Evolutionary conservation across 2,797 vertebrate genomes (phyloP).

Genomic region (Limnodromus scolopaceus): DNA sequence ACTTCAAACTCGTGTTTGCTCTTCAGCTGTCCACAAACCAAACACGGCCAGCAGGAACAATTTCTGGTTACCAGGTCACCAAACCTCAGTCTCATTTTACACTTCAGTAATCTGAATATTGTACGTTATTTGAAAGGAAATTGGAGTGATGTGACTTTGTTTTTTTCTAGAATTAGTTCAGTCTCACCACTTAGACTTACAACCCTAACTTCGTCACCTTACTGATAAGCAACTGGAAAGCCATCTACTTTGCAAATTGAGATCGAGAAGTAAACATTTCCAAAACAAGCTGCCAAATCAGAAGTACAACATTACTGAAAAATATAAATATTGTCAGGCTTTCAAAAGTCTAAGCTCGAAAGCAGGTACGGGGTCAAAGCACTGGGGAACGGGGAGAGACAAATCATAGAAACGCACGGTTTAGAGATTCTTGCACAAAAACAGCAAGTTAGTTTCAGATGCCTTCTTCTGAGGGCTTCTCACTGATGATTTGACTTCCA

Average conservation of each 20-base stretch:
- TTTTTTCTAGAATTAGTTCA: background rate
- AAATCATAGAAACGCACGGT: background rate
- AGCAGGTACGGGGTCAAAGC: background rate
- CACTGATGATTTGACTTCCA: background rate
- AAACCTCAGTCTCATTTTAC: constrained; percentile 56
- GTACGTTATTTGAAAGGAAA: constrained; percentile 24
- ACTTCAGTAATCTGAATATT: constrained; percentile 44
- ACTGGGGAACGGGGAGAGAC: background rate
- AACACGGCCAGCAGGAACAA: constrained; percentile 1
- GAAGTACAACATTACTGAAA: background rate
- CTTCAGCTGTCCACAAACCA: constrained; percentile 27
- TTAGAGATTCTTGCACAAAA: background rate
- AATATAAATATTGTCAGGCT: background rate
- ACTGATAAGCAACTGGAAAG: constrained; percentile 9
- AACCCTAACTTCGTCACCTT: background rate
- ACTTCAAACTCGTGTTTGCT: background rate
- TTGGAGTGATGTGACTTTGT: background rate
- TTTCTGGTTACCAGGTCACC: constrained; percentile 57
- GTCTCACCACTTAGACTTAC: background rate
- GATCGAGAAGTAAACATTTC: background rate
- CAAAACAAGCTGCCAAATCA: background rate
- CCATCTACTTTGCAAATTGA: background rate
- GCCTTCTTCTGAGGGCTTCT: background rate
- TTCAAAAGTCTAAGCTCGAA: background rate
- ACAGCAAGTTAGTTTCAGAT: background rate